These are phyloP conservation scores for Kobus ellipsiprymnus DNA, from an alignment of 2,113 vertebrate species.

Conservation along the genomic window DNA sequence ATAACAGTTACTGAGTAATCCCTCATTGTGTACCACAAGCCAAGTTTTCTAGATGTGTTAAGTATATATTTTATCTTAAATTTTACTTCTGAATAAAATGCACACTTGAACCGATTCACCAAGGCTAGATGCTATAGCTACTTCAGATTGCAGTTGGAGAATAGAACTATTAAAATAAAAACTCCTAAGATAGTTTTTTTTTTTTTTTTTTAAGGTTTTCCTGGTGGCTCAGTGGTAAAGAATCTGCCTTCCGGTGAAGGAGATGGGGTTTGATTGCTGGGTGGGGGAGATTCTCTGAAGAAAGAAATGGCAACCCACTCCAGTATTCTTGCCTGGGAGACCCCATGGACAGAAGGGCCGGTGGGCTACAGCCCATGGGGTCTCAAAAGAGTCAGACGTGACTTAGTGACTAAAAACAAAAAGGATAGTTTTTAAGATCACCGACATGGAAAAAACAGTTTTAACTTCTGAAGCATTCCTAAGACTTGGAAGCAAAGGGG, in stretches of 20 bases:
- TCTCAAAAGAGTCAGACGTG: background rate
- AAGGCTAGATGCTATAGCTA: conserved; percentile 81
- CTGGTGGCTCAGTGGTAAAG: background rate
- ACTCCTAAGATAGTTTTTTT: conserved; percentile 34
- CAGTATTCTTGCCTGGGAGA: background rate
- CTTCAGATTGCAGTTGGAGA: conserved; percentile 61
- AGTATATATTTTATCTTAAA: conserved; percentile 77
- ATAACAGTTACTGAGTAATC: conserved; percentile 75
- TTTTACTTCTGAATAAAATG: conserved; percentile 74
- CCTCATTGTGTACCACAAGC: conserved; percentile 78
- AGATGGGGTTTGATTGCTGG: background rate
- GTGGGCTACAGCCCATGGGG: background rate
- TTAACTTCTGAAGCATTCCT: conserved; percentile 69
- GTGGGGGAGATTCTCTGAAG: background rate
- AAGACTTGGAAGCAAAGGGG: conserved; percentile 66
- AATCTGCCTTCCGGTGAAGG: background rate
- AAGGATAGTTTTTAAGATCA: conserved; percentile 36
- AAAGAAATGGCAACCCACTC: background rate
- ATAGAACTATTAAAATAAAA: conserved; percentile 34
- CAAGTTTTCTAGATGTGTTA: conserved; percentile 79
- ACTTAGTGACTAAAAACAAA: background rate
- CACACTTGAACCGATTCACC: conserved; percentile 80
- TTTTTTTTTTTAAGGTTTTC: background rate
- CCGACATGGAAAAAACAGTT: conserved; percentile 49
- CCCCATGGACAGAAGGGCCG: background rate